Evolutionary conservation across 2,888 invertebrate genomes (phyloP), one percentile per base, ranked within the genome.

Genomic region (Macrosiphum euphorbiae): DNA sequence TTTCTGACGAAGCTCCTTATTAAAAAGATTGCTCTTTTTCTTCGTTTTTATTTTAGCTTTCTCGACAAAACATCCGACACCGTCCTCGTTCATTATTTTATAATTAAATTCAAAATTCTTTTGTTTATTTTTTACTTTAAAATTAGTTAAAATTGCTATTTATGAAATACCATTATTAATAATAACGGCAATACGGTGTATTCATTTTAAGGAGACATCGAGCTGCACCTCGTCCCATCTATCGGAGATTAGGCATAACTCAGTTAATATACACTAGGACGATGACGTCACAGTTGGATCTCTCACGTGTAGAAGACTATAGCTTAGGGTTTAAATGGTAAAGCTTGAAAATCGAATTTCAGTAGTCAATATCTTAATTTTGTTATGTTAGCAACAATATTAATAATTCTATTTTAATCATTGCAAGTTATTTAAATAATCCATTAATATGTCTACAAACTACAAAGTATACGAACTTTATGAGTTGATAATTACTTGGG

Each of bases 31-130:
- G 78, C 20, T 78, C 78, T 78, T 78, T 78, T 35, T 35, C 8
- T 20, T 78, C n/a, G 13, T 35, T 67, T 67, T 67, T 67, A 67
- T 78, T 78, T 78, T 78, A 20, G 35, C 35, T 78, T 78, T 35
- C 35, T 20, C 35, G 1, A 41, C 20, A 35, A 78, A 78, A 78
- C 35, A 78, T 26, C 35, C 78, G 8, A 78, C 35, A 78, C 35
- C 78, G 78, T 78, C 7, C 35, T 78, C 20, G 78, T 78, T 78
- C 8, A 20, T 78, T 78, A 78, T 78, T 78, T 78, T 78, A 78
- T 35, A 78, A 78, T 78, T 78, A 78, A 78, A 78, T 78, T 78
- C 35, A 35, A 78, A 78, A 78, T 78, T 78, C 78, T 78, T 78
- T 78, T 78, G 35, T 78, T 78, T 78, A 35, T 35, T 78, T 78